A percentile compares a stretch with the other conserved stretches of the same genome.
Evolutionary conservation across 1,140 invertebrate genomes (phyloP).

Genomic region (Diploscapter pachys): DNA sequence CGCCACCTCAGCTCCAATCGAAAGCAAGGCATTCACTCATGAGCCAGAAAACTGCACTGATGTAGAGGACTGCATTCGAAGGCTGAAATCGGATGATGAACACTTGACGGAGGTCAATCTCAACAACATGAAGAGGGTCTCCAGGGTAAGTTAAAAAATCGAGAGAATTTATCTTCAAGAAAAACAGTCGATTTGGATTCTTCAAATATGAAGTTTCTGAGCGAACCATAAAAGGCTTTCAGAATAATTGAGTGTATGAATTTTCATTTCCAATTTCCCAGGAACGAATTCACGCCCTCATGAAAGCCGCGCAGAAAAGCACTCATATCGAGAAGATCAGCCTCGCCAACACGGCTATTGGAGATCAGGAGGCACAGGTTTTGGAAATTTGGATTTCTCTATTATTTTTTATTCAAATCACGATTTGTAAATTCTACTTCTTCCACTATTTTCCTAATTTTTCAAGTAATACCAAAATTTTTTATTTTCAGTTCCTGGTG

Average conservation of each 20-base stretch:
- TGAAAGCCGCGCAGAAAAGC: conserved; percentile 19
- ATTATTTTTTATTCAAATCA: neutral
- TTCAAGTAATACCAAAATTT: neutral
- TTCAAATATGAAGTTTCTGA: too few species aligned
- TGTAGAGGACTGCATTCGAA: conserved; percentile 60
- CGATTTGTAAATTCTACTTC: neutral
- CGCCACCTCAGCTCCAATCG: conserved; percentile 43
- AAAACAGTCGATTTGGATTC: too few species aligned
- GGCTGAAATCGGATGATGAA: conserved; percentile 74
- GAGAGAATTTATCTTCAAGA: too few species aligned
- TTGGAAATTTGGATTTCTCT: conserved; percentile 41
- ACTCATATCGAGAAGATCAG: conserved; percentile 70
- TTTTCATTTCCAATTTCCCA: neutral
- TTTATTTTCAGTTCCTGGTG: conserved; percentile 46
- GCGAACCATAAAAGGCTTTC: conserved; percentile 58
- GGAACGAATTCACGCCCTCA: conserved; percentile 24
- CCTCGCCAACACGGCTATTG: conserved; percentile 86
- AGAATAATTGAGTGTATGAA: conserved; percentile 73
- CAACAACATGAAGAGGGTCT: conserved; percentile 98
- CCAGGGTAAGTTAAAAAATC: conserved; percentile 75
- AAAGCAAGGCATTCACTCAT: conserved; percentile 60
- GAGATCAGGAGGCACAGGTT: conserved; percentile 74
- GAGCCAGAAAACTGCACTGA: conserved; percentile 63
- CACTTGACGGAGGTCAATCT: conserved; percentile 83
- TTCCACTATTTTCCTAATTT: conserved; percentile 7